Percentiles rank a stretch among this genome's conserved stretches.
Evolutionary conservation across 1,140 invertebrate genomes (phyloP).

Genomic region (Thereuonema tuberculata): DNA sequence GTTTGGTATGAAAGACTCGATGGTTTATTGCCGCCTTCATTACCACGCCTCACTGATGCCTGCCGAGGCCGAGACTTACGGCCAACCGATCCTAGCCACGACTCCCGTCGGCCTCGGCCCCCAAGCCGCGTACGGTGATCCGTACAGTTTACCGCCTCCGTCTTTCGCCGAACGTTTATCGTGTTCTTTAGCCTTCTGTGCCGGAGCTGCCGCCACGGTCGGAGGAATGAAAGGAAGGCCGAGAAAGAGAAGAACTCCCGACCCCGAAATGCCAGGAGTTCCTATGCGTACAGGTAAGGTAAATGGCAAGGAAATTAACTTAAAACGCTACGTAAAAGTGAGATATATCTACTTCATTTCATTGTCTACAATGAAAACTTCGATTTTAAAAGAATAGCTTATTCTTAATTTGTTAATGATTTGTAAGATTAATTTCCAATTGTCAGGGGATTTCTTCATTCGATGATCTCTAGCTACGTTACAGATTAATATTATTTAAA

Average conservation of each 20-base stretch:
- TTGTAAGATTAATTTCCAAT: too few species aligned
- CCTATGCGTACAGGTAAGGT: too few species aligned
- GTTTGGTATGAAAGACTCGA: constrained; percentile 53
- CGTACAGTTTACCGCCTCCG: constrained; percentile 37
- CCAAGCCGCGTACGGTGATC: constrained; percentile 27
- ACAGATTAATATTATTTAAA: too few species aligned
- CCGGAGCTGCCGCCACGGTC: constrained; percentile 51
- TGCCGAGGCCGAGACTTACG: constrained; percentile 16
- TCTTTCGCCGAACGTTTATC: constrained; percentile 34
- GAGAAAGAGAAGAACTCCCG: constrained; percentile 51
- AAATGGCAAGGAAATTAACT: too few species aligned
- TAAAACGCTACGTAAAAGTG: too few species aligned
- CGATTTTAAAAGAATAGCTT: too few species aligned
- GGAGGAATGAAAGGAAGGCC: constrained; percentile 66
- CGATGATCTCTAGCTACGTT: too few species aligned
- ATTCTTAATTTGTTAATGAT: too few species aligned
- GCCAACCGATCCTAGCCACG: constrained; percentile 16
- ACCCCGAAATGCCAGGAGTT: too few species aligned
- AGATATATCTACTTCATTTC: too few species aligned
- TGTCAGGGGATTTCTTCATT: too few species aligned
- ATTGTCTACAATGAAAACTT: too few species aligned
- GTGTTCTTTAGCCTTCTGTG: constrained; percentile 47
- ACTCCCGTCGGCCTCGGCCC: constrained; percentile 17
- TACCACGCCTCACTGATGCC: constrained; percentile 28
- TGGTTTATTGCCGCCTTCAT: constrained; percentile 36